Evolutionary conservation across 2,113 vertebrate genomes (phyloP).

Genomic region (Gavia stellata): DNA sequence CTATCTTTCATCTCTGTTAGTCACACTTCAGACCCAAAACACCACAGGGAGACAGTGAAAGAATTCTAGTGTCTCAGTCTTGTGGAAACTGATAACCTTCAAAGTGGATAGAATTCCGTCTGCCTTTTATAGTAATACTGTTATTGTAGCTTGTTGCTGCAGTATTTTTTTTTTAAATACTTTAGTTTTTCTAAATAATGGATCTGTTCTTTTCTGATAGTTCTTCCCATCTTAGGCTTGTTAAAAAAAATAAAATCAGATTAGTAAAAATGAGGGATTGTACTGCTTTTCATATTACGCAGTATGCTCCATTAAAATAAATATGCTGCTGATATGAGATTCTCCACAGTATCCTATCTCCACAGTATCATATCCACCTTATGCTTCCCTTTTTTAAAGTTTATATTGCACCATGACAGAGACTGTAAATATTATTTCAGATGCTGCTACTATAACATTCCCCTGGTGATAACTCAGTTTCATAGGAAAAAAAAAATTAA

Average conservation of each 20-base stretch:
- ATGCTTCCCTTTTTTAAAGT: neutral
- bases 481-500: neutral
- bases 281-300: neutral
- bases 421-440: neutral
- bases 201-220: neutral
- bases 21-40: neutral
- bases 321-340: neutral
- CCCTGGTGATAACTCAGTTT: neutral
- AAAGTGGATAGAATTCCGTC: neutral
- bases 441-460: neutral
- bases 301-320: neutral
- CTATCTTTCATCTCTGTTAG: neutral
- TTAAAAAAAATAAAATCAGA: neutral
- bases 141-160: neutral
- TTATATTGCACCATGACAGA: neutral
- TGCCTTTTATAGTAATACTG: neutral
- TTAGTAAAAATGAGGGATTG: neutral
- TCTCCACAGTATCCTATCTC: neutral
- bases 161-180: neutral
- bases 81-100: neutral
- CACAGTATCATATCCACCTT: neutral
- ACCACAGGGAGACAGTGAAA: accelerated
- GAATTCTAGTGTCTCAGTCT: neutral
- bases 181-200: neutral
- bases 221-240: neutral